phyloP scores from a whole-genome alignment of 1,140 invertebrate species.

The Hypothenemus hampei region DNA sequence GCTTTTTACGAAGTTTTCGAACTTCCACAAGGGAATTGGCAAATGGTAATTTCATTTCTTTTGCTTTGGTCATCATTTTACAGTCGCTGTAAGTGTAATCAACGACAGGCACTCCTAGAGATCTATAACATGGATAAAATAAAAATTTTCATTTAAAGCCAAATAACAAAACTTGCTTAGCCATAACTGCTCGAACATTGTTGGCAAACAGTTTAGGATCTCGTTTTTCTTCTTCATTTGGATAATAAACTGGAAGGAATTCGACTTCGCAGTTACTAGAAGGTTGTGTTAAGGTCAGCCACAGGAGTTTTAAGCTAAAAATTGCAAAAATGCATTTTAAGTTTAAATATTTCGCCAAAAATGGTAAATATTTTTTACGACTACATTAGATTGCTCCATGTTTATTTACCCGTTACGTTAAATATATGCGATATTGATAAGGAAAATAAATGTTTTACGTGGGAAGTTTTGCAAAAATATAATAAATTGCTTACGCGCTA shows the following conservation, averaged over 20 bases:
- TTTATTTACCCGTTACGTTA: too few relatives aligned
- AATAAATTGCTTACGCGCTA: conserved; percentile 71
- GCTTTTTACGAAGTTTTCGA: conserved; percentile 64
- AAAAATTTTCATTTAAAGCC: neutral
- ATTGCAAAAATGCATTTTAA: conserved; percentile 1
- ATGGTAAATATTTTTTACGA: too few relatives aligned
- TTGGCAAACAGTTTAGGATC: conserved; percentile 87
- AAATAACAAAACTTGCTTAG: conserved; percentile 62
- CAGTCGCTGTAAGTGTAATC: conserved; percentile 93
- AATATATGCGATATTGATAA: too few relatives aligned
- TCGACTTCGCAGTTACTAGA: conserved; percentile 89
- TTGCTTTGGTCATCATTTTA: conserved; percentile 74
- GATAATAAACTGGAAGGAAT: conserved; percentile 88
- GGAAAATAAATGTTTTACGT: too few relatives aligned
- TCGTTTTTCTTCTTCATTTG: conserved; percentile 77
- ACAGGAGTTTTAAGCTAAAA: conserved; percentile 76
- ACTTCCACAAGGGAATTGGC: conserved; percentile 70
- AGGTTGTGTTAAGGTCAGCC: conserved; percentile 87
- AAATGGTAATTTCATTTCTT: conserved; percentile 71
- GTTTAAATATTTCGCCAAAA: too few relatives aligned
- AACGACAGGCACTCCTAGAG: conserved; percentile 75
- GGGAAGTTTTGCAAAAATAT: too few relatives aligned
- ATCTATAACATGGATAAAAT: conserved; percentile 53
- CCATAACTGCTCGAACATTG: conserved; percentile 88
- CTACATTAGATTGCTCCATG: too few relatives aligned